Evolutionary conservation across 1,140 invertebrate species (phyloP), one percentile per base, ranked within the genome.

Genomic region (Leptoteleia sp.): DNA sequence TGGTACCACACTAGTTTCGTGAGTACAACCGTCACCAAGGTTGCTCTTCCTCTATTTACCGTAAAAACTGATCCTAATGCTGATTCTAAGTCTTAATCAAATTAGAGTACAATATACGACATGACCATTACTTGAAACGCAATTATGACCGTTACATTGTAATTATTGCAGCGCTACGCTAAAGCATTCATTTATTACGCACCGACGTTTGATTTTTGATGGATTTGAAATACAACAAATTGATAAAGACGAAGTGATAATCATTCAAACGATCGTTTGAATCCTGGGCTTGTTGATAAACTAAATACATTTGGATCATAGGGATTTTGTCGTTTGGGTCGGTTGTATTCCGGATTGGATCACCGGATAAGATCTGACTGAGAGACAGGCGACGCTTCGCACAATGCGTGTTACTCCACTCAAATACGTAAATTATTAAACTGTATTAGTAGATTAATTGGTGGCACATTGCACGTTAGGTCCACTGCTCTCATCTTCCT

Each of bases 391-490:
- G 15, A 3, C 40, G 8, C 15, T 40, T 33, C 31, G 54, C 9
- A 6, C 9, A 48, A 33, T 48, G 27, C 8, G 6, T 15, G 15
- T 48, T 48, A 45, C 17, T 17, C n/a, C 3, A 52, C 47, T 52
- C 22, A 33, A 59, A 12, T 35, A 40, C 27, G 25, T 35, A n/a
- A n/a, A n/a, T n/a, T 0, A 33, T 27, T 52, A 11, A 38, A 52
- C 22, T n/a, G 27, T 7, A 3, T 4, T 29, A 4, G 6, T 29
- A 29, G 31, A 84, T 91, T 96, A 97, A 89, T 96, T 94, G 47
- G 95, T 94, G 77, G 96, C 95, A 91, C 97, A 98, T 89, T 98
- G 96, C 31, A 98, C 95, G 76, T 93, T 91, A 72, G 92, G 91
- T 62, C 93, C 91, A 35, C 92, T 87, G n/a, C 91, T 93, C 25